Evolutionary conservation across 2,113 vertebrate genomes (phyloP).

Genomic region (Paraplagusia blochii): DNA sequence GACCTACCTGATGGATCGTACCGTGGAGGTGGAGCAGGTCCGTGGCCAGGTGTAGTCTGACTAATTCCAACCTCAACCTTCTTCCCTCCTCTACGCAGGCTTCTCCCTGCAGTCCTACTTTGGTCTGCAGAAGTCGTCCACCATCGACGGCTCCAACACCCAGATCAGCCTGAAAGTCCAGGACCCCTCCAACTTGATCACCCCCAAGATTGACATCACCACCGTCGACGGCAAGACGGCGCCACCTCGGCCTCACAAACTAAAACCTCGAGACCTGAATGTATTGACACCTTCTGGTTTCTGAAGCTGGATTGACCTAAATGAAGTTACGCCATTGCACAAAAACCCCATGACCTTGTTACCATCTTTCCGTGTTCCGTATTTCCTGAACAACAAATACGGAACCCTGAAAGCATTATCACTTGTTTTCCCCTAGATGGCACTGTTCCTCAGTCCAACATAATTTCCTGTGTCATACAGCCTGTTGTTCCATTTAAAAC

Average conservation of each 20-base stretch:
- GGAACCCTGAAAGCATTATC: constrained; percentile 15
- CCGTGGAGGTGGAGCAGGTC: too few relatives aligned
- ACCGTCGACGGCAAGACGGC: constrained; percentile 74
- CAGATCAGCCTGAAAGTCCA: constrained; percentile 81
- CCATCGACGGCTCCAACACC: constrained; percentile 86
- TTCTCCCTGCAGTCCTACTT: constrained; percentile 87
- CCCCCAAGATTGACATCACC: constrained; percentile 84
- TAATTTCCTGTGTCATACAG: not conserved
- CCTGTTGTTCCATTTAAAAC: constrained; percentile 32
- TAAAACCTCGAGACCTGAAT: constrained; percentile 79
- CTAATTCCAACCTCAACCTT: not conserved
- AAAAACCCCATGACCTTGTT: constrained; percentile 4
- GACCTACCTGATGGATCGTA: too few relatives aligned
- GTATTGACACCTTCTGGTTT: constrained; percentile 78
- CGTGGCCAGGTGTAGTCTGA: not conserved
- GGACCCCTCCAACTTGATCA: constrained; percentile 77
- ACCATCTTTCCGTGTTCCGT: constrained; percentile 16
- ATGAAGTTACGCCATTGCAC: not conserved
- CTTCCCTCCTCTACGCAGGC: constrained; percentile 62
- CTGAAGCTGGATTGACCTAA: constrained; percentile 45
- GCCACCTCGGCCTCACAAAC: constrained; percentile 79
- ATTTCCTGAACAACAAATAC: constrained; percentile 13
- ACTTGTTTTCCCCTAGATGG: constrained; percentile 15
- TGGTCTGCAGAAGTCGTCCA: constrained; percentile 86
- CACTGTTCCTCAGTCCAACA: not conserved